phyloP scores from a whole-genome alignment of 1,140 invertebrate species.

The Drosophila nannoptera region DNA sequence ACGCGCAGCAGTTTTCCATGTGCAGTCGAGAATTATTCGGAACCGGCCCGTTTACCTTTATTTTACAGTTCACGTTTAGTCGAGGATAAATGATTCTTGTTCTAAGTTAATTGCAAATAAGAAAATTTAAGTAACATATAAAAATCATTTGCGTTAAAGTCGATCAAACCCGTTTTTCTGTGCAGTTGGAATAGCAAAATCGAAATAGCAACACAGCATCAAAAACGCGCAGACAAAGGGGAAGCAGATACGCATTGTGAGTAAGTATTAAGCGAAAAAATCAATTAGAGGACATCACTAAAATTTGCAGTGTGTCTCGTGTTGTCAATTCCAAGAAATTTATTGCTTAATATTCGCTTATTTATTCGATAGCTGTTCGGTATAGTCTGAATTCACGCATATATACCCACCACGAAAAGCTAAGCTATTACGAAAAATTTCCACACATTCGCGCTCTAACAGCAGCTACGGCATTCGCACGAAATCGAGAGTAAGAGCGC shows the following conservation, averaged over 20 bases:
- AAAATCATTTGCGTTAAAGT: slow-evolving; percentile 9
- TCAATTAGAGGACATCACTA: slow-evolving; percentile 21
- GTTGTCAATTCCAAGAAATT: neutral
- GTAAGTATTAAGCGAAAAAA: slow-evolving; percentile 32
- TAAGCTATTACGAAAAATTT: slow-evolving; percentile 20
- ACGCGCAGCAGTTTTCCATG: slow-evolving; percentile 49
- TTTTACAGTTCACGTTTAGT: slow-evolving; percentile 34
- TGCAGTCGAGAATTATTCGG: slow-evolving; percentile 33
- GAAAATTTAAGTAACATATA: slow-evolving; percentile 14
- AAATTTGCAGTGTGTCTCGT: neutral
- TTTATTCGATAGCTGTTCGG: slow-evolving; percentile 37
- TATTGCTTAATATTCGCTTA: slow-evolving; percentile 1
- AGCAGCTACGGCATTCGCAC: slow-evolving; percentile 32
- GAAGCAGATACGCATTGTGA: slow-evolving; percentile 33
- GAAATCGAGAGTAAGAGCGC: slow-evolving; percentile 58
- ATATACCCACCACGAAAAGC: slow-evolving; percentile 23
- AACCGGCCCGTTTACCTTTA: slow-evolving; percentile 36
- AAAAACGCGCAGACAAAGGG: slow-evolving; percentile 43
- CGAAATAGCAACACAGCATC: slow-evolving; percentile 39
- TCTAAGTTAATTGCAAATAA: slow-evolving; percentile 20
- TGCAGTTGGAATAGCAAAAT: slow-evolving; percentile 37
- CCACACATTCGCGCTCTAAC: slow-evolving; percentile 38
- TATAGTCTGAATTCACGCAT: slow-evolving; percentile 36
- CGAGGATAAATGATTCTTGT: slow-evolving; percentile 17
- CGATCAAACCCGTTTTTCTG: slow-evolving; percentile 24